These are phyloP conservation scores for Tipula lateralis DNA, from an alignment of 2,888 invertebrate species.

Conservation along the genomic window DNA sequence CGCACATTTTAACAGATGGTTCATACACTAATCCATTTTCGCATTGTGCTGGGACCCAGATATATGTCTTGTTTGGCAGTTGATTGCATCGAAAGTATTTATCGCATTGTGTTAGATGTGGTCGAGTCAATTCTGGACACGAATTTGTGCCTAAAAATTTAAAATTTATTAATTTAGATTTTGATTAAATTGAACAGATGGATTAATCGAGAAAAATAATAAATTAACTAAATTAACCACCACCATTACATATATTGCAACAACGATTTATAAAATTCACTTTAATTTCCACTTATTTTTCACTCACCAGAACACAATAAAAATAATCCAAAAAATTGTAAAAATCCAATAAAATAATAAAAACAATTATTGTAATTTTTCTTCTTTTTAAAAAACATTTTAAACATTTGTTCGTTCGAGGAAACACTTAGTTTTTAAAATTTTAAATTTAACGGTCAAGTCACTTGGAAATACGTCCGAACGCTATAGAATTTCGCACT, in stretches of 20 bases:
- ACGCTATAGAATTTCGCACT: background rate
- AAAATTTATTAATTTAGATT: background rate
- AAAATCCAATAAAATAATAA: background rate
- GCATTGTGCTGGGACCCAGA: constrained; percentile 46
- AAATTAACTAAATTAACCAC: background rate
- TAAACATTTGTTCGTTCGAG: background rate
- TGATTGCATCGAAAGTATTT: constrained; percentile 45
- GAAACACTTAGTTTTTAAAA: background rate
- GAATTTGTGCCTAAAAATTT: constrained; percentile 41
- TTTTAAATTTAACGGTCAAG: background rate
- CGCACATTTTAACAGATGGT: constrained; percentile 44
- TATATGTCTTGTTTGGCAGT: constrained; percentile 40
- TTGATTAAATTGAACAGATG: too few species aligned
- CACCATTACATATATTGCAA: background rate
- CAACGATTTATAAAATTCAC: background rate
- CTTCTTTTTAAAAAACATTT: background rate
- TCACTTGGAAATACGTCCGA: background rate
- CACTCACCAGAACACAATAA: background rate
- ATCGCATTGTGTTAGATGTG: constrained; percentile 47
- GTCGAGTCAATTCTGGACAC: constrained; percentile 45
- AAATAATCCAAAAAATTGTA: constrained; percentile 20
- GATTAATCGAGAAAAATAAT: too few species aligned
- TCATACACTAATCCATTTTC: constrained; percentile 47
- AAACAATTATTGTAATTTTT: background rate
- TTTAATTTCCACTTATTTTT: background rate